Evolutionary conservation across 2,797 vertebrate species (phyloP).

Genomic region (Squalus acanthias): DNA sequence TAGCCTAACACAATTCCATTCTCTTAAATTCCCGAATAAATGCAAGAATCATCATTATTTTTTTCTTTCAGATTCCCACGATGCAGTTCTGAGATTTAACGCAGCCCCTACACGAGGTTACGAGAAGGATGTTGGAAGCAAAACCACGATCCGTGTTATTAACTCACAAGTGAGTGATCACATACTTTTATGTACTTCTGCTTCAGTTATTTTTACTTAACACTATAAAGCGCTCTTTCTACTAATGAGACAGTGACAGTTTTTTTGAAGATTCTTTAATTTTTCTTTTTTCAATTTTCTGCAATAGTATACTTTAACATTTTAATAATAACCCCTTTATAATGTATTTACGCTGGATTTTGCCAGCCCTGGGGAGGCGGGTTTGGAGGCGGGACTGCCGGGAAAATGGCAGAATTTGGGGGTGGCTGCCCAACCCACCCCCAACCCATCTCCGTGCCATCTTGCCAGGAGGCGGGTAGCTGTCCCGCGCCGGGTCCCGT

Average conservation of each 20-base stretch:
- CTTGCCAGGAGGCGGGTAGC: no score
- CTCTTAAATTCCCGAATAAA: background rate
- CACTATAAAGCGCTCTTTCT: background rate
- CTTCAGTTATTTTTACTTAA: background rate
- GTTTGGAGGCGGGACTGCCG: no score
- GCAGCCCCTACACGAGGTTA: slow-evolving; percentile 86
- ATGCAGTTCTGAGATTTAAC: slow-evolving; percentile 92
- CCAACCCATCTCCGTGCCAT: no score
- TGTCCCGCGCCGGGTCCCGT: no score
- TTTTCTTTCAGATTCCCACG: slow-evolving; percentile 76
- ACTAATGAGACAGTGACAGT: no score
- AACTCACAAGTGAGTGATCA: slow-evolving; percentile 85
- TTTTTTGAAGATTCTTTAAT: background rate
- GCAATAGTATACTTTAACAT: background rate
- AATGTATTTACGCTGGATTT: no score
- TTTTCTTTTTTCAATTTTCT: no score
- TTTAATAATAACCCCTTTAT: no score
- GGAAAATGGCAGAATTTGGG: no score
- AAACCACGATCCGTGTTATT: slow-evolving; percentile 91
- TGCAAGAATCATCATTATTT: background rate
- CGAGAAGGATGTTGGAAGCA: slow-evolving; percentile 90
- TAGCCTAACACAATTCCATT: background rate
- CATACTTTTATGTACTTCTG: background rate
- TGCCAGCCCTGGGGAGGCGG: no score
- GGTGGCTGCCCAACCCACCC: no score